Conservation (phyloP, 1,140 invertebrate genomes). For the Nephila pilipes region DNA sequence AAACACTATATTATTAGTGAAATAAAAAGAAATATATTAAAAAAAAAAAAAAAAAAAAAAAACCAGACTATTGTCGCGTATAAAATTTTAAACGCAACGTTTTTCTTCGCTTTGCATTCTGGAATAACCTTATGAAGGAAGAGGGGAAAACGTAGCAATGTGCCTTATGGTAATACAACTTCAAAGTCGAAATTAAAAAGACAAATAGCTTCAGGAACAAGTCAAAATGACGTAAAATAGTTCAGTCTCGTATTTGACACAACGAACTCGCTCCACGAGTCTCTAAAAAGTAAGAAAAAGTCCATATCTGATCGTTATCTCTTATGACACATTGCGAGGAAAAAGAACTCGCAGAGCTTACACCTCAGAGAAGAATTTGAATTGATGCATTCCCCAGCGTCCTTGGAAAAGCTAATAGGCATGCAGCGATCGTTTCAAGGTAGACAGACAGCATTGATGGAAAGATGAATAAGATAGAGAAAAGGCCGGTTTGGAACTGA, state of each 20-base stretch:
- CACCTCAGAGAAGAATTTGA: not conserved
- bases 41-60: too few species aligned
- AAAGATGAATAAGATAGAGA: not conserved
- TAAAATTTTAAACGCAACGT: too few species aligned
- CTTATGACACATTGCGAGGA: too few species aligned
- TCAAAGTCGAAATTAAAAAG: too few species aligned
- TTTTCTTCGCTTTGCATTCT: too few species aligned
- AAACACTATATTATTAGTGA: too few species aligned
- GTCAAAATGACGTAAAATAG: not conserved
- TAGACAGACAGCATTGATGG: constrained; percentile 50
- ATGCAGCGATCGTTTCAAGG: constrained; percentile 44
- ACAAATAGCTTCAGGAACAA: not conserved
- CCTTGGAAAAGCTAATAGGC: constrained; percentile 48
- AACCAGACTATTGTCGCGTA: too few species aligned
- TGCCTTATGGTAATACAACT: too few species aligned
- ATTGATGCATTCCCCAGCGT: not conserved
- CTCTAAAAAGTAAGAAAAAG: not conserved
- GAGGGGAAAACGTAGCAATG: too few species aligned
- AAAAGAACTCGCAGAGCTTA: not conserved
- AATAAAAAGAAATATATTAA: too few species aligned
- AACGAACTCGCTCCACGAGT: not conserved
- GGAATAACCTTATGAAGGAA: too few species aligned
- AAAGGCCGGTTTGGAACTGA: constrained; percentile 14
- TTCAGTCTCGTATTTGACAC: not conserved
- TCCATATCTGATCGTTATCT: too few species aligned